Evolutionary conservation across 1,140 invertebrate species (phyloP).

Genomic region (Procambarus clarkii): DNA sequence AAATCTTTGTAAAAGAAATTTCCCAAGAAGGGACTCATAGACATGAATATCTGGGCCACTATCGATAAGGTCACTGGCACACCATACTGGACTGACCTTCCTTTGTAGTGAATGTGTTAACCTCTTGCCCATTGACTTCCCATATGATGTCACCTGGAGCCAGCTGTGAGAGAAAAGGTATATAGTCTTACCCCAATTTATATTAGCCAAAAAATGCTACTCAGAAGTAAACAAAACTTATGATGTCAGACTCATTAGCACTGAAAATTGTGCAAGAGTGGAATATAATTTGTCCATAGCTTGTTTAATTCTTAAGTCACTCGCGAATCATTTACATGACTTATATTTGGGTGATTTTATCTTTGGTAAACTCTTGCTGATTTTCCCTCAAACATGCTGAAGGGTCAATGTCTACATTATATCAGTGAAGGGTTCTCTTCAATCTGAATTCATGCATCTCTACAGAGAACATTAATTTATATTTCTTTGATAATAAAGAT

Average conservation of each 20-base stretch:
- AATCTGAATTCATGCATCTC: constrained; percentile 1
- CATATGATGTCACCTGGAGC: constrained; percentile 94
- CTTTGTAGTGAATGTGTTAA: constrained; percentile 91
- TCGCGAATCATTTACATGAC: not conserved
- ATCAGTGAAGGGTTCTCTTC: not conserved
- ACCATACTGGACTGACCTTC: constrained; percentile 82
- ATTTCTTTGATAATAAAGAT: not conserved
- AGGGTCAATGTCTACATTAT: not conserved
- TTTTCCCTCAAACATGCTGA: not conserved
- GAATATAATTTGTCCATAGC: not conserved
- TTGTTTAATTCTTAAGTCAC: not conserved
- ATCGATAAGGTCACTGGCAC: not conserved
- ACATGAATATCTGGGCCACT: not conserved
- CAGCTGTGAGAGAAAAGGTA: constrained; percentile 82
- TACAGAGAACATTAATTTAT: not conserved
- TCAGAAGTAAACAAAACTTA: not conserved
- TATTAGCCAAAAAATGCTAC: constrained; percentile 5
- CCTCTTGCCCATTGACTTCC: constrained; percentile 93
- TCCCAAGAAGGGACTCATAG: not conserved
- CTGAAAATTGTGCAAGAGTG: not conserved
- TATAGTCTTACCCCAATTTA: not conserved
- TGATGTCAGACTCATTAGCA: not conserved
- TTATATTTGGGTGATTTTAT: constrained; percentile 1
- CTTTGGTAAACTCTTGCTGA: not conserved
- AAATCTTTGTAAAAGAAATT: not conserved